A percentile compares a stretch with the other conserved stretches of the same genome.
These are phyloP conservation scores for Drosophila yooni DNA, from an alignment of 2,888 invertebrate genomes.

Conservation along the genomic window DNA sequence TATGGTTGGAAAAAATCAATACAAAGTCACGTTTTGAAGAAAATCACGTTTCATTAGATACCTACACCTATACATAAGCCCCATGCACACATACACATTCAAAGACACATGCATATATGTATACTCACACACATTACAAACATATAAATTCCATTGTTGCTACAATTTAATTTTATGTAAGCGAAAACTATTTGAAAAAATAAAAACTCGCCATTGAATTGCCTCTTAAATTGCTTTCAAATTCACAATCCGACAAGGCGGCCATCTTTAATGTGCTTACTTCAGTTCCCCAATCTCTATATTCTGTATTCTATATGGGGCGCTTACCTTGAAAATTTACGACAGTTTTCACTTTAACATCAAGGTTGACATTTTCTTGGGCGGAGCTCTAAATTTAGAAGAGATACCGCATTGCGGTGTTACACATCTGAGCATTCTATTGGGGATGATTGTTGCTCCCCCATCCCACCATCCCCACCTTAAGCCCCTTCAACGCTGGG, in stretches of 20 bases:
- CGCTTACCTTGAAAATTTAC: constrained; percentile 75
- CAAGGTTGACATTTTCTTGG: constrained; percentile 50
- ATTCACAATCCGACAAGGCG: constrained; percentile 31
- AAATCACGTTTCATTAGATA: constrained; percentile 84
- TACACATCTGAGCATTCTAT: constrained; percentile 5
- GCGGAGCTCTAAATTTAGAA: constrained; percentile 51
- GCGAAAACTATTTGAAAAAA: constrained; percentile 53
- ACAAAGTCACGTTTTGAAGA: constrained; percentile 85
- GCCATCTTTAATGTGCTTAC: constrained; percentile 61
- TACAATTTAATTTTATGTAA: constrained; percentile 65
- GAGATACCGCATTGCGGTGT: constrained; percentile 31
- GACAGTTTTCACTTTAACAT: constrained; percentile 57
- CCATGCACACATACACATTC: constrained; percentile 17
- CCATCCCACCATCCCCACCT: background rate
- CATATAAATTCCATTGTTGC: constrained; percentile 68
- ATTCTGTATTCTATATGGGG: constrained; percentile 3
- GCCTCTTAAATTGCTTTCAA: constrained; percentile 30
- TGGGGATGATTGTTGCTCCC: constrained; percentile 27
- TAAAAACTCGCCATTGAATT: constrained; percentile 41
- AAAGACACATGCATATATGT: constrained; percentile 14
- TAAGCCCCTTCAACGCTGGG: constrained; percentile 26
- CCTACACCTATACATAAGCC: constrained; percentile 52
- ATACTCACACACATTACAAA: constrained; percentile 14
- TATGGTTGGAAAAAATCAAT: constrained; percentile 83
- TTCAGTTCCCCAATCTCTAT: constrained; percentile 14